phyloP scores from a whole-genome alignment of 1,140 invertebrate species.

The Tenebrio molitor region DNA sequence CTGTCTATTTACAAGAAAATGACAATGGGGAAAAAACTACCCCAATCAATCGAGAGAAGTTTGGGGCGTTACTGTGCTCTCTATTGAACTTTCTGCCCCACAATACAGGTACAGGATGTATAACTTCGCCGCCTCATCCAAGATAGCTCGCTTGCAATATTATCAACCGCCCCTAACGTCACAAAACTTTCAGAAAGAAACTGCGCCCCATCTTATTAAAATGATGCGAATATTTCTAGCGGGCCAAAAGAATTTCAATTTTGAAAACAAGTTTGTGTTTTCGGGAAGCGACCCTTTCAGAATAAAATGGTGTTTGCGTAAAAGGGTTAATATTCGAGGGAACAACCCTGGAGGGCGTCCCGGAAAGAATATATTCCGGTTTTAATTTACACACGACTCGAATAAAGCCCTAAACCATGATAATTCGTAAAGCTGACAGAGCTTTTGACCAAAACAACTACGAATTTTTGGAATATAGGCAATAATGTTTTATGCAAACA shows the following conservation, averaged over 20 bases:
- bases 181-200: slow-evolving; percentile 4
- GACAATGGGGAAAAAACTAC: slow-evolving; percentile 34
- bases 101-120: slow-evolving; percentile 40
- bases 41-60: slow-evolving; percentile 35
- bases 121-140: slow-evolving; percentile 21
- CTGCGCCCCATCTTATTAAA: not conserved
- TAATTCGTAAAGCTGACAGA: not conserved
- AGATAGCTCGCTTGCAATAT: slow-evolving; percentile 37
- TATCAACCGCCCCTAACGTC: slow-evolving; percentile 10
- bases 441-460: not conserved
- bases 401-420: not conserved
- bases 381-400: not conserved
- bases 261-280: not conserved
- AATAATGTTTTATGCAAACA: not conserved
- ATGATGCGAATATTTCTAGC: not conserved
- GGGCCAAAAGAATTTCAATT: no score
- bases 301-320: not conserved
- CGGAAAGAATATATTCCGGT: slow-evolving; percentile 5
- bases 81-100: slow-evolving; percentile 34
- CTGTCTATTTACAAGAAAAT: slow-evolving; percentile 34
- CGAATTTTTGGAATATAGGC: not conserved
- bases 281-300: not conserved
- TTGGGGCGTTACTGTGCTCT: slow-evolving; percentile 35
- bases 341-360: not conserved
- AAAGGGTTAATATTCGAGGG: not conserved